These are phyloP conservation scores for Acipenser ruthenus DNA, from an alignment of 2,797 vertebrate genomes.

Conservation along the genomic window DNA sequence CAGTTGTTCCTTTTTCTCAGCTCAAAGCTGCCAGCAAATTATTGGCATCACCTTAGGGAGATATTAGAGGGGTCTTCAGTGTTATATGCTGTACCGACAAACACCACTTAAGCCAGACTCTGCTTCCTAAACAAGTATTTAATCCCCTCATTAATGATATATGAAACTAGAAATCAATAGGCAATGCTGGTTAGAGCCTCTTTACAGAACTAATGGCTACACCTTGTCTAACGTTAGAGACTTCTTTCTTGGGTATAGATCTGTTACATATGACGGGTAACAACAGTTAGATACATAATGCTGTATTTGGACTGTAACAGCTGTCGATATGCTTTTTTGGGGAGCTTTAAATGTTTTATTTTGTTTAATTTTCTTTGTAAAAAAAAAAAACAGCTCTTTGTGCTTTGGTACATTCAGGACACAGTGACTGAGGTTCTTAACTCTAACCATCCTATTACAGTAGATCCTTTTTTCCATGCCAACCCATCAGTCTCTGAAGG, in stretches of 20 bases:
- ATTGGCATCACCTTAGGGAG: conserved; percentile 61
- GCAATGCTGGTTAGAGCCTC: conserved; percentile 73
- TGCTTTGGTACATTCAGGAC: no score
- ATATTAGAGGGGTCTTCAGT: conserved; percentile 66
- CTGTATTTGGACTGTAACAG: no score
- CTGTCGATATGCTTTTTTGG: no score
- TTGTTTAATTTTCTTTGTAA: no score
- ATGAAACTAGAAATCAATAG: conserved; percentile 97
- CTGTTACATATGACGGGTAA: conserved; percentile 47
- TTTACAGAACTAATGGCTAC: conserved; percentile 79
- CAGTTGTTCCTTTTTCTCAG: conserved; percentile 1
- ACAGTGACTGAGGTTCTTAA: no score
- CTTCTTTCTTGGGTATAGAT: conserved; percentile 73
- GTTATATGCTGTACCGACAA: conserved; percentile 59
- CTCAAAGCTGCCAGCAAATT: conserved; percentile 24
- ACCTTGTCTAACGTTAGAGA: conserved; percentile 88
- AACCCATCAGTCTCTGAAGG: no score
- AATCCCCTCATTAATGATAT: conserved; percentile 99
- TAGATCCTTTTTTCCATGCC: no score
- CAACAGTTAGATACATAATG: no score
- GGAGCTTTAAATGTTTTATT: no score
- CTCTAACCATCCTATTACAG: no score
- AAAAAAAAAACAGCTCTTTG: no score
- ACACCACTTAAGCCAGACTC: conserved; percentile 77
- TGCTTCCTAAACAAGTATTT: conserved; percentile 97